Percentiles rank a stretch among this genome's conserved stretches.
Evolutionary conservation across 2,888 invertebrate genomes (phyloP).

Genomic region (Exocentrus adspersus): DNA sequence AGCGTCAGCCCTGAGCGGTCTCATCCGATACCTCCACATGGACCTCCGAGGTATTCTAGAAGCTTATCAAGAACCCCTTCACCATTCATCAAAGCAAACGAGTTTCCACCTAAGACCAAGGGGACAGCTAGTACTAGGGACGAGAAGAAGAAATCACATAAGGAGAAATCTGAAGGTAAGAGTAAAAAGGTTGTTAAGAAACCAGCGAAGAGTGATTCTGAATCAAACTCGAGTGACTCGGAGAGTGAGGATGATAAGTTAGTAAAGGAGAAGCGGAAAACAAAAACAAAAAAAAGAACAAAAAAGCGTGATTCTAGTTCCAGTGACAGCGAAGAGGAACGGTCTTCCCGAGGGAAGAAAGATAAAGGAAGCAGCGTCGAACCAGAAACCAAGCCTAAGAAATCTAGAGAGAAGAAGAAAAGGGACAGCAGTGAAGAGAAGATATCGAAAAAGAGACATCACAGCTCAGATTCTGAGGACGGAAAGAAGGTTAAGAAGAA

Average conservation of each 20-base stretch:
- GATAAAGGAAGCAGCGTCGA: conserved; percentile 65
- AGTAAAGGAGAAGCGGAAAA: conserved; percentile 55
- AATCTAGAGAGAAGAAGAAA: conserved; percentile 64
- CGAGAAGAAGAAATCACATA: conserved; percentile 64
- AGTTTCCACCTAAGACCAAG: conserved; percentile 66
- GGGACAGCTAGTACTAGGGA: conserved; percentile 53
- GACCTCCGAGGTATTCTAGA: conserved; percentile 70
- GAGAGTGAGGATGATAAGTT: conserved; percentile 59
- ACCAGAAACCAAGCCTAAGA: conserved; percentile 62
- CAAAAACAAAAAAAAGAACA: conserved; percentile 56
- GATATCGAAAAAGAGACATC: conserved; percentile 66
- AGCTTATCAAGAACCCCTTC: conserved; percentile 88
- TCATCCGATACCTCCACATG: conserved; percentile 60
- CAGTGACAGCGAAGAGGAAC: conserved; percentile 61
- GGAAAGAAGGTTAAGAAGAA: conserved; percentile 69
- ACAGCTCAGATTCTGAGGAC: conserved; percentile 70
- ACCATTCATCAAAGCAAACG: conserved; percentile 79
- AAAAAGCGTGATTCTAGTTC: conserved; percentile 66
- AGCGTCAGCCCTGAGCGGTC: conserved; percentile 58
- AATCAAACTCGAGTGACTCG: conserved; percentile 60
- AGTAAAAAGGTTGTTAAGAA: conserved; percentile 60
- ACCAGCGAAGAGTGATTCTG: conserved; percentile 58
- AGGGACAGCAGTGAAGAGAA: conserved; percentile 66
- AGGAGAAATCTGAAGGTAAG: conserved; percentile 55
- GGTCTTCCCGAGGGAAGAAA: conserved; percentile 61